A percentile compares a stretch with the other conserved stretches of the same genome.
Evolutionary conservation across 2,888 invertebrate species (phyloP).

Genomic region (Zonitis immaculata): DNA sequence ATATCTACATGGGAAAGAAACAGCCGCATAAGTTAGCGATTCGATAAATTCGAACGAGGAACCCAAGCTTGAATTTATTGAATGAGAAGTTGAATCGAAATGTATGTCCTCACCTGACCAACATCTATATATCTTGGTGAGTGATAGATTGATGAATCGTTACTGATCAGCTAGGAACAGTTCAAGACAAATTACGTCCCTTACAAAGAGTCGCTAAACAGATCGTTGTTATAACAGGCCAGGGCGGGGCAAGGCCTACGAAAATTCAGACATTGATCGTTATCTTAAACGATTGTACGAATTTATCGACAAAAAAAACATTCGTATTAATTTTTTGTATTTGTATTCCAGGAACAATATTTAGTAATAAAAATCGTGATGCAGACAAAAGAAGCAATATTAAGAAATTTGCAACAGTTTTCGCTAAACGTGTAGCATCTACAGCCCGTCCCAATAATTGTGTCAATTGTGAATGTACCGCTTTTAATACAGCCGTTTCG

Average conservation of each 20-base stretch:
- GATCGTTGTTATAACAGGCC: slow-evolving; percentile 1
- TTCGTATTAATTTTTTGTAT: neutral
- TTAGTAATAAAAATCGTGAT: slow-evolving; percentile 57
- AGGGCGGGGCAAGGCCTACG: slow-evolving; percentile 1
- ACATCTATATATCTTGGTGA: slow-evolving; percentile 26
- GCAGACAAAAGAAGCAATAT: slow-evolving; percentile 54
- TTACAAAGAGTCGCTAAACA: slow-evolving; percentile 2
- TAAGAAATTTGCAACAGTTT: slow-evolving; percentile 62
- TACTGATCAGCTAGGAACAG: slow-evolving; percentile 11
- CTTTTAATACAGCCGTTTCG: slow-evolving; percentile 61
- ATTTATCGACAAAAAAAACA: neutral
- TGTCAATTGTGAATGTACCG: slow-evolving; percentile 66
- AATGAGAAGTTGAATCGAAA: slow-evolving; percentile 14
- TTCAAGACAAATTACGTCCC: slow-evolving; percentile 5
- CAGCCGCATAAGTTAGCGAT: neutral
- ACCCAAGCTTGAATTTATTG: slow-evolving; percentile 12
- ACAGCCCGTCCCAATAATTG: slow-evolving; percentile 58
- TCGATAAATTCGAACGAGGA: slow-evolving; percentile 5
- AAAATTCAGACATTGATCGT: neutral
- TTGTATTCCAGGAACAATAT: slow-evolving; percentile 53
- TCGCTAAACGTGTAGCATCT: slow-evolving; percentile 61
- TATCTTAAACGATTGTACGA: neutral
- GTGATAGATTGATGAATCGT: slow-evolving; percentile 24
- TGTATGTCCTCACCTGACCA: slow-evolving; percentile 28
- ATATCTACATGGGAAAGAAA: neutral